Evolutionary conservation across 2,113 vertebrate genomes (phyloP).

Genomic region (Hystrix brachyura): DNA sequence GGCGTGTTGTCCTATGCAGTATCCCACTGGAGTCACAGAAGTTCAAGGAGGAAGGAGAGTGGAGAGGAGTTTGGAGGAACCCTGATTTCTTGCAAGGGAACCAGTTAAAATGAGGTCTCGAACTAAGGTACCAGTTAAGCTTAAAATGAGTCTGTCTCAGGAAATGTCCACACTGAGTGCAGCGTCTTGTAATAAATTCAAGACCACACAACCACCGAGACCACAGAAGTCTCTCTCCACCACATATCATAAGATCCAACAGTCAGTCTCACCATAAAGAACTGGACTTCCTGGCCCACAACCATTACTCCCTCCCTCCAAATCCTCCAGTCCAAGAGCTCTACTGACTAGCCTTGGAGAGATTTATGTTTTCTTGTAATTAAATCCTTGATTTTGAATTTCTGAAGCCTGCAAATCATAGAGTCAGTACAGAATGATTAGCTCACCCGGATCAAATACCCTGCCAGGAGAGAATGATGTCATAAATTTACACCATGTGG

Average conservation of each 20-base stretch:
- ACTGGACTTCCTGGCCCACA: neutral
- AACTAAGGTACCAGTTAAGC: neutral
- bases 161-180: neutral
- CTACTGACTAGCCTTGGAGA: constrained; percentile 21
- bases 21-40: neutral
- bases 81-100: neutral
- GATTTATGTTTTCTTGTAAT: constrained; percentile 51
- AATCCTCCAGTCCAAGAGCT: neutral
- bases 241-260: neutral
- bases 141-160: neutral
- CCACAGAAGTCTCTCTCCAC: neutral
- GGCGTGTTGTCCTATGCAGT: fast-evolving
- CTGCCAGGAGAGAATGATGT: neutral
- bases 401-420: constrained; percentile 58
- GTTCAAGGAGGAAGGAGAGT: neutral
- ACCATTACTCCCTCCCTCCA: neutral
- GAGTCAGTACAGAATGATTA: neutral
- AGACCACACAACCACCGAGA: neutral
- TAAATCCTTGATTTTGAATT: constrained; percentile 60
- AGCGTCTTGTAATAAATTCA: neutral
- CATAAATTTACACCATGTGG: neutral
- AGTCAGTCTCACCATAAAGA: neutral
- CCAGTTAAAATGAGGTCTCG: neutral
- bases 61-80: neutral
- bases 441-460: constrained; percentile 13